phyloP scores from a whole-genome alignment of 2,797 vertebrate species.

The Sphenopsis melanotis region DNA sequence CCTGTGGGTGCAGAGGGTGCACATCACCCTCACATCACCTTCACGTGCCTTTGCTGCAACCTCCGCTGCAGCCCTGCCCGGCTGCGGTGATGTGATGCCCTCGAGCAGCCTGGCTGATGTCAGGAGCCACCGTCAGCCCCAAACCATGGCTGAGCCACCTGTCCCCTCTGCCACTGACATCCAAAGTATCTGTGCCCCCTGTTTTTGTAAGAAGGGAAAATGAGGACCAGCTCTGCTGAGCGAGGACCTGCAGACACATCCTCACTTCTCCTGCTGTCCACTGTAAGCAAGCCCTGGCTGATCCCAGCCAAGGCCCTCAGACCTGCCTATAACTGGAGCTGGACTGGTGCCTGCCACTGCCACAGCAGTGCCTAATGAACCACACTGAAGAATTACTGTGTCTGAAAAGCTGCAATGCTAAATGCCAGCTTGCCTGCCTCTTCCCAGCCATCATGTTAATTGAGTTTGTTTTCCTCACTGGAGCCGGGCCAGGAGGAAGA shows the following conservation, averaged over 20 bases:
- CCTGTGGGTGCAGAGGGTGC: background rate
- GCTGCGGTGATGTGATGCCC: accelerated
- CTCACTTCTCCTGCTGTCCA: background rate
- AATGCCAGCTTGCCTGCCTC: constrained; percentile 41
- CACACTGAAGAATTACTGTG: background rate
- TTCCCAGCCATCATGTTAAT: constrained; percentile 34
- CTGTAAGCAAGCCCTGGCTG: background rate
- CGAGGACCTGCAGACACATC: background rate
- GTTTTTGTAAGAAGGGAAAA: background rate
- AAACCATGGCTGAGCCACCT: background rate
- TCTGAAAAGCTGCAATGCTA: background rate
- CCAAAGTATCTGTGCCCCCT: background rate
- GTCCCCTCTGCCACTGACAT: background rate
- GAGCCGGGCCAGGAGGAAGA: constrained; percentile 24
- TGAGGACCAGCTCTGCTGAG: background rate
- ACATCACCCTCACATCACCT: background rate
- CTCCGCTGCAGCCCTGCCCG: background rate
- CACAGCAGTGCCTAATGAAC: background rate
- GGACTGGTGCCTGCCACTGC: background rate
- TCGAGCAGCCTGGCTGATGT: background rate
- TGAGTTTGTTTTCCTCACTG: constrained; percentile 13
- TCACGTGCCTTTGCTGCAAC: background rate
- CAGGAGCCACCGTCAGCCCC: background rate
- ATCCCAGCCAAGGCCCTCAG: background rate
- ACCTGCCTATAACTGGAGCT: background rate